A percentile compares a stretch with the other conserved stretches of the same genome.
phyloP scores from a whole-genome alignment of 1,140 invertebrate species.

The Pseudomyrmex gracilis region DNA sequence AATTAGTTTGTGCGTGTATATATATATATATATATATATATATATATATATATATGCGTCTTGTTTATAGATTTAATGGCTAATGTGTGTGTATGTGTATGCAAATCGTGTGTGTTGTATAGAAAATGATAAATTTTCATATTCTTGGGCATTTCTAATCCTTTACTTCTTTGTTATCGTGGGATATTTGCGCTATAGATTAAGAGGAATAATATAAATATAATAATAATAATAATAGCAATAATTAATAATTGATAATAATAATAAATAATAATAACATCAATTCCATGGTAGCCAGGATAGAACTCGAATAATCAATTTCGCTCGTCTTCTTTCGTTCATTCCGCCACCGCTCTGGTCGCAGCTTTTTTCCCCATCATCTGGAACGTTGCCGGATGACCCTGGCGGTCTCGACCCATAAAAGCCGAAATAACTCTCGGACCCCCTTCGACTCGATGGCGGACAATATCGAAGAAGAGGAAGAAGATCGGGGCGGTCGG shows the following conservation, averaged over 20 bases:
- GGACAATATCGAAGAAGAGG: conserved; percentile 70
- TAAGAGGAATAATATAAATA: conserved; percentile 4
- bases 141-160: not conserved
- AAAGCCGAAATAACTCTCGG: conserved; percentile 79
- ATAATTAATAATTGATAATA: no score
- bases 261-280: not conserved
- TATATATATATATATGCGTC: not conserved
- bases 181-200: conserved; percentile 28
- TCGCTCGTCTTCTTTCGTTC: conserved; percentile 41
- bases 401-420: conserved; percentile 75
- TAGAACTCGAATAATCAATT: conserved; percentile 55
- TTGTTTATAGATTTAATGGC: no score
- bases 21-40: no score
- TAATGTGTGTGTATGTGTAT: no score
- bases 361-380: conserved; percentile 70
- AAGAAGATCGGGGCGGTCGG: conserved; percentile 16
- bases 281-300: conserved; percentile 36
- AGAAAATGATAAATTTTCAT: not conserved
- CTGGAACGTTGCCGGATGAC: conserved; percentile 77
- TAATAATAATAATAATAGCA: no score
- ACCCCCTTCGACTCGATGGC: conserved; percentile 49
- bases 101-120: not conserved
- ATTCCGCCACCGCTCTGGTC: conserved; percentile 19
- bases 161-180: not conserved
- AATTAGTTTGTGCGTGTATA: no score